A percentile compares a stretch with the other conserved stretches of the same genome.
phyloP scores from a whole-genome alignment of 2,113 vertebrate species.

The Microtus oregoni region DNA sequence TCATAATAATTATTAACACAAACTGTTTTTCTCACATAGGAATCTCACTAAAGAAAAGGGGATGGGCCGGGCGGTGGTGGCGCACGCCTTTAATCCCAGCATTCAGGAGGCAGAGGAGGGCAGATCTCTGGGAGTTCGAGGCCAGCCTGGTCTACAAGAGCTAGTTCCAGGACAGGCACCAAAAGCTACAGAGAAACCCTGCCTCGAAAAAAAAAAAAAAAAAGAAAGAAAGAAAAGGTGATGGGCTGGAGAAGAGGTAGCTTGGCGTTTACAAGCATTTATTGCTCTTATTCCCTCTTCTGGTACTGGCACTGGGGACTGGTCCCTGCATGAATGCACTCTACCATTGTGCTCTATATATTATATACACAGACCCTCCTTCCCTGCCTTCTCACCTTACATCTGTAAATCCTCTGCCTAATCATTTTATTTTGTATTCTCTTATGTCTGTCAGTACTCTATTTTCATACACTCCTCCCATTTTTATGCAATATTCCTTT shows the following conservation, averaged over 20 bases:
- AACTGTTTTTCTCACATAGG: neutral
- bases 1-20: neutral
- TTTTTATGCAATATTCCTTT: neutral
- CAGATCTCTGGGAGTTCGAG: too few relatives aligned
- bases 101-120: too few relatives aligned
- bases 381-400: neutral
- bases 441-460: neutral
- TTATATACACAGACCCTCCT: neutral
- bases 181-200: too few relatives aligned
- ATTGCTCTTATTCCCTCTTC: neutral
- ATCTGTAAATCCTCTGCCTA: neutral
- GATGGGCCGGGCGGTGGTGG: neutral
- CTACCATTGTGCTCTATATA: neutral
- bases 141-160: too few relatives aligned
- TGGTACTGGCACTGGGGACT: neutral
- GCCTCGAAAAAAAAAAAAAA: too few relatives aligned
- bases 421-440: neutral
- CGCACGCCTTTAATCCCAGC: too few relatives aligned
- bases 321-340: neutral
- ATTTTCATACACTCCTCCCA: neutral
- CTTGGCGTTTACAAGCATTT: too few relatives aligned
- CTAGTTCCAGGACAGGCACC: too few relatives aligned
- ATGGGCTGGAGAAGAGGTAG: too few relatives aligned
- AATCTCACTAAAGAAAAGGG: neutral
- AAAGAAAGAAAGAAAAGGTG: too few relatives aligned